phyloP scores from a whole-genome alignment of 2,888 invertebrate species.

The Gisinianus flammeolus region DNA sequence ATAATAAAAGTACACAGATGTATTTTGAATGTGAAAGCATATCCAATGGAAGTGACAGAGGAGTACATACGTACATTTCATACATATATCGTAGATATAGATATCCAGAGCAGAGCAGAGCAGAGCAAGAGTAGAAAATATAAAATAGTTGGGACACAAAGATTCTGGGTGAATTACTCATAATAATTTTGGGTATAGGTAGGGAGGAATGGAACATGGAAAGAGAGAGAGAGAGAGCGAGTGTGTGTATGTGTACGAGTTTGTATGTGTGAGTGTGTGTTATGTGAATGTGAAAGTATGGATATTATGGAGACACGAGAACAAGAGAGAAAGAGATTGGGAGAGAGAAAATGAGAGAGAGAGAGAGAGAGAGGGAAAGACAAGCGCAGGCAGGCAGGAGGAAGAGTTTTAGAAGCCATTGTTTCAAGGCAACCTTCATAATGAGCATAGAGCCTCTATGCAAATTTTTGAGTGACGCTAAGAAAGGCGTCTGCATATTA shows the following conservation, averaged over 20 bases:
- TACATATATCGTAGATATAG: too few species aligned
- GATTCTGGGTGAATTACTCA: too few species aligned
- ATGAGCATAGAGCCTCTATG: slow-evolving; percentile 36
- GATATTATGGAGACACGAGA: slow-evolving; percentile 11
- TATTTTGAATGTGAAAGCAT: too few species aligned
- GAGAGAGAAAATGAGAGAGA: slow-evolving; percentile 3
- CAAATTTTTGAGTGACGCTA: slow-evolving; percentile 42
- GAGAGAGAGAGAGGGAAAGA: not conserved
- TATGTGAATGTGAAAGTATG: slow-evolving; percentile 13
- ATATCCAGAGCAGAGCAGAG: not conserved
- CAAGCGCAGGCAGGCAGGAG: not conserved
- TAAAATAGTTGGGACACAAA: too few species aligned
- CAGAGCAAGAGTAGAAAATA: too few species aligned
- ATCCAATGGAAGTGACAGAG: too few species aligned
- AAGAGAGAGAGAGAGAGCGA: not conserved
- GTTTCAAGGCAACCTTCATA: slow-evolving; percentile 35
- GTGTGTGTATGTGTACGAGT: slow-evolving; percentile 18
- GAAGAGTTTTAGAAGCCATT: slow-evolving; percentile 17
- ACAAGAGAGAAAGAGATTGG: not conserved
- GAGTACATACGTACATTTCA: too few species aligned
- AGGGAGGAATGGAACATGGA: not conserved
- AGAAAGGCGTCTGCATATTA: slow-evolving; percentile 22
- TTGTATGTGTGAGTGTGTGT: slow-evolving; percentile 13
- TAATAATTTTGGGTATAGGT: not conserved
- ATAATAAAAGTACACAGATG: too few species aligned